Base-by-base conservation (phyloP, 2,888 invertebrate species). In the Daptonema setosum region DNA sequence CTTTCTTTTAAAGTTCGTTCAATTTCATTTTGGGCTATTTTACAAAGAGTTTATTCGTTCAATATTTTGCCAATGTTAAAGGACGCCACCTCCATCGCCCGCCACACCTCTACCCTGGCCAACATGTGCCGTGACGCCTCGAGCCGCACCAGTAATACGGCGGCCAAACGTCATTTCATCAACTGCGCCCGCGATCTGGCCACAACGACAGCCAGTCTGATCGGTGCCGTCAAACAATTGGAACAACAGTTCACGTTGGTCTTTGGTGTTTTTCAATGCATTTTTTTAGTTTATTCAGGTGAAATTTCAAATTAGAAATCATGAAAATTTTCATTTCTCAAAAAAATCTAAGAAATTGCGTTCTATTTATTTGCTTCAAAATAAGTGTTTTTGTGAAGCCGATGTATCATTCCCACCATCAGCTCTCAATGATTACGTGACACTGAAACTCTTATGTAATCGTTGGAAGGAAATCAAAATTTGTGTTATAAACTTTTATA, bases 171-270 rank as follows among this genome's bases (percentile, higher is more conserved):
- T 35, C 91, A 91, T 73, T 93, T 97, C 73, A 91, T 97, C 56
- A 88, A 93, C 70, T 85, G 87, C 61, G 95, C 95, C 56, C 90
- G 91, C 72, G 90, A 93, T 67, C 88, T 97, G 1, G 95, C 95
- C 54, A 87, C 87, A 73, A 86, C 86, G 24, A 97, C 97, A 1
- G 86, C 91, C 0, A 81, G 81, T 61, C 78, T 97, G 25, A 93
- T 97, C 25, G 87, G 85, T 72, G 85, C 88, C 71, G 91, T 95
- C 66, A 95, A 93, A 75, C 75, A 74, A 5, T 66, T 79, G 35
- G 91, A 93, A 72, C 79, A 80, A 30, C 83, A 87, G 66, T 87
- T 86, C 65, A 82, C 52, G 57, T 57, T 51, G 26, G 54, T 55
- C 5, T 30, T n/a, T n/a, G n/a, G 11, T 24, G 50, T 50, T 24